Evolutionary conservation across 1,140 invertebrate species (phyloP).

Genomic region (Drosophila nebulosa): DNA sequence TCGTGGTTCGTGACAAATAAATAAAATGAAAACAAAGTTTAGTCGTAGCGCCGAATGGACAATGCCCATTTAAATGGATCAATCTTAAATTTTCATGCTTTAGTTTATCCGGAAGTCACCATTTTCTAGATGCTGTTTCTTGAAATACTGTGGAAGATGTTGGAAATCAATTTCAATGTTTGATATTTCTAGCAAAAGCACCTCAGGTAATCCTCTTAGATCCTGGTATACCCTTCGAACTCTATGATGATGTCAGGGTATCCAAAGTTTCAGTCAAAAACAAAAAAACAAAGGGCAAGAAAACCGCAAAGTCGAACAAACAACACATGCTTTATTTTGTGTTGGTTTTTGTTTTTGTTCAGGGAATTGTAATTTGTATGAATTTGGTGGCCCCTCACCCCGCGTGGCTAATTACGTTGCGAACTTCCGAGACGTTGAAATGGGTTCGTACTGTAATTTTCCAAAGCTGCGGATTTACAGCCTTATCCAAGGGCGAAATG

Average conservation of each 20-base stretch:
- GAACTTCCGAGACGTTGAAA: constrained; percentile 30
- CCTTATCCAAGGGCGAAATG: constrained; percentile 14
- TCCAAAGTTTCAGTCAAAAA: not conserved
- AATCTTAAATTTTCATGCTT: too few species aligned
- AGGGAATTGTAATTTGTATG: constrained; percentile 51
- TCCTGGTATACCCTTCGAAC: not conserved
- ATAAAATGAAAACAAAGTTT: constrained; percentile 22
- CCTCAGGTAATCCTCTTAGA: not conserved
- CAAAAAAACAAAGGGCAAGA: not conserved
- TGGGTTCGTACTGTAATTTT: constrained; percentile 58
- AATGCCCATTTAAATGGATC: not conserved
- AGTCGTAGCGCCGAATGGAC: not conserved
- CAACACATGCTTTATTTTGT: constrained; percentile 36
- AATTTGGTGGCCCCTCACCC: constrained; percentile 25
- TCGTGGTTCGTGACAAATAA: constrained; percentile 43
- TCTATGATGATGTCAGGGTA: not conserved
- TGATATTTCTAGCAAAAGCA: too few species aligned
- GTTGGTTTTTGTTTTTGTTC: constrained; percentile 33
- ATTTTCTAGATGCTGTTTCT: too few species aligned
- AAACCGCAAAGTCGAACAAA: constrained; percentile 16
- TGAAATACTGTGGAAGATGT: too few species aligned
- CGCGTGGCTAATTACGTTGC: constrained; percentile 50
- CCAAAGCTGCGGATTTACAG: constrained; percentile 48
- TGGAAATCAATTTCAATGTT: too few species aligned
- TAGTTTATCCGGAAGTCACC: too few species aligned